Conservation (phyloP, 2,888 invertebrate genomes). For the Allacma fusca region DNA sequence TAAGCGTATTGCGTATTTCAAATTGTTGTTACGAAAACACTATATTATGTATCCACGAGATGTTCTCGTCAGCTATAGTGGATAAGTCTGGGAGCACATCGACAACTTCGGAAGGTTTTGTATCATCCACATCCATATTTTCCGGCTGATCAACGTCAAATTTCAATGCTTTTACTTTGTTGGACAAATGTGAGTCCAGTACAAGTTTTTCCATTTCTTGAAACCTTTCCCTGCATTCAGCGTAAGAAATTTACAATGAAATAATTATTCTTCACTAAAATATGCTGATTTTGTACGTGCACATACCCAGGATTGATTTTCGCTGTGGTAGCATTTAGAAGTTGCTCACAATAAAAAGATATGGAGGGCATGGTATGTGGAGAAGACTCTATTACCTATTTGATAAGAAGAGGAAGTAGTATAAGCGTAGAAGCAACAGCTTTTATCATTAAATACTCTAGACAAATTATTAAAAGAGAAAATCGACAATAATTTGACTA, state of each 20-base stretch:
- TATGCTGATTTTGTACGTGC: too few relatives aligned
- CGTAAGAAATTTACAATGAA: too few relatives aligned
- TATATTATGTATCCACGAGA: slow-evolving; percentile 23
- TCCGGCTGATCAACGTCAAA: background rate
- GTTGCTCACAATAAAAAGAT: slow-evolving; percentile 54
- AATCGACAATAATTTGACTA: background rate
- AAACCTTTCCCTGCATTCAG: slow-evolving; percentile 37
- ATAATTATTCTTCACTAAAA: too few relatives aligned
- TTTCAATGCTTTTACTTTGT: slow-evolving; percentile 7
- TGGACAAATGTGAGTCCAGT: background rate
- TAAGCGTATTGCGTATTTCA: too few relatives aligned
- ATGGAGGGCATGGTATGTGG: slow-evolving; percentile 60
- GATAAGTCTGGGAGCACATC: slow-evolving; percentile 45
- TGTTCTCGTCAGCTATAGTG: slow-evolving; percentile 41
- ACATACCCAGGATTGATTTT: slow-evolving; percentile 13
- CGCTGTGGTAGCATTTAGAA: slow-evolving; percentile 42
- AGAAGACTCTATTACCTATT: slow-evolving; percentile 58
- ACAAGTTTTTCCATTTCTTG: slow-evolving; percentile 47
- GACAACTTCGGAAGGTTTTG: too few relatives aligned
- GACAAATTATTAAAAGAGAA: too few relatives aligned
- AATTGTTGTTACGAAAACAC: slow-evolving; percentile 27
- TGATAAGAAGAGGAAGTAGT: background rate
- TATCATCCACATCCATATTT: background rate
- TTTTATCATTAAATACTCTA: too few relatives aligned
- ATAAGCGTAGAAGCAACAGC: too few relatives aligned